A percentile compares a stretch with the other conserved stretches of the same genome.
These are phyloP conservation scores for Megaleporinus macrocephalus DNA, from an alignment of 2,113 vertebrate genomes.

Conservation along the genomic window DNA sequence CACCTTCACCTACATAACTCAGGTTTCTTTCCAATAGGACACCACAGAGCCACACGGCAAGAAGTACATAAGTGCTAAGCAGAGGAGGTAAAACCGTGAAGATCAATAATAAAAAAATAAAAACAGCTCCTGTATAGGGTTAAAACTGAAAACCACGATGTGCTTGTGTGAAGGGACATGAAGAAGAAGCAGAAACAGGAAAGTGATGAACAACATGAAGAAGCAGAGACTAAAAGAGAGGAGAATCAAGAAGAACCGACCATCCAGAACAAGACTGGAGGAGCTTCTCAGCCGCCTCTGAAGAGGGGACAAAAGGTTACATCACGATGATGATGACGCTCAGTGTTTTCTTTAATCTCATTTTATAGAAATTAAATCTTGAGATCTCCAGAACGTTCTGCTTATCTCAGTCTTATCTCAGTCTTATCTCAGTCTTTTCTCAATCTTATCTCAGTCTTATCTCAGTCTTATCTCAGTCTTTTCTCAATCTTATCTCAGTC, in stretches of 20 bases:
- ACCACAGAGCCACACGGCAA: constrained; percentile 79
- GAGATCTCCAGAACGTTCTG: not conserved
- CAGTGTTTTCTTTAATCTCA: not conserved
- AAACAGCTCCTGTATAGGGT: not conserved
- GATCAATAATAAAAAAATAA: not conserved
- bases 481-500: no score
- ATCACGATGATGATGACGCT: not conserved
- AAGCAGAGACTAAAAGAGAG: constrained; percentile 69
- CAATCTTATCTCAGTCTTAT: no score
- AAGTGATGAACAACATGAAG: constrained; percentile 67
- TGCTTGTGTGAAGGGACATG: constrained; percentile 81
- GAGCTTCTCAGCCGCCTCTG: constrained; percentile 76
- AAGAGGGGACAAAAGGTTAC: constrained; percentile 93
- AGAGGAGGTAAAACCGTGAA: constrained; percentile 84
- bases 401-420: no score
- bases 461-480: no score
- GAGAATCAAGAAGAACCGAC: constrained; percentile 28
- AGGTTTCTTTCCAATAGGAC: constrained; percentile 66
- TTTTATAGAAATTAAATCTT: no score
- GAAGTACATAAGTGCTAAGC: constrained; percentile 92
- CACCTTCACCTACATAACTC: not conserved
- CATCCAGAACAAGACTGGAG: constrained; percentile 68
- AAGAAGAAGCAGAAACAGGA: constrained; percentile 88
- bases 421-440: no score
- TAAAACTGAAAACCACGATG: not conserved